Evolutionary conservation across 2,797 vertebrate species (phyloP), one percentile per base, ranked within the genome.

Genomic region (Fringilla coelebs): DNA sequence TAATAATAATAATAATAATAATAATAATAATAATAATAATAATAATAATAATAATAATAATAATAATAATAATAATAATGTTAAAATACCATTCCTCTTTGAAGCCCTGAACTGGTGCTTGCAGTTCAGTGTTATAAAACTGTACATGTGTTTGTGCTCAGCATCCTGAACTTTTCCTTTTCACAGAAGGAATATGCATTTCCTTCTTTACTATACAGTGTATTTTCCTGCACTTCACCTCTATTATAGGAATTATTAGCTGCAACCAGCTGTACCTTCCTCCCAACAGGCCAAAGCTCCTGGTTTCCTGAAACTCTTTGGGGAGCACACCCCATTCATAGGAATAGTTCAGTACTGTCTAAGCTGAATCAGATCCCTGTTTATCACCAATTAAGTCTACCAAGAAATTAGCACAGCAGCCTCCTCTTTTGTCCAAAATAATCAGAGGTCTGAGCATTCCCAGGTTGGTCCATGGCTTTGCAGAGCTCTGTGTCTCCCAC

Each of bases 401-500:
- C 38, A 81, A 79, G 32, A 79, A 72, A 72, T 57, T 4, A 71
- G 29, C 41, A 46, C 5, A 70, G 26, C n/a, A 90, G 15, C n/a
- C 22, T 49, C 14, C 38, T 62, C 32, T 41, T 41, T 85, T 41
- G n/a, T 22, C 49, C 7, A 8, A 88, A 91, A 78, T 7, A n/a
- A 51, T 21, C 62, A 48, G 48, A 52, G 52, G 14, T 36, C 60
- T 28, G 34, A 73, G 43, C 1, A 1, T 10, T 34, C 25, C 40
- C 79, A 45, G 7, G 0, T 11, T 66, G 4, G 4, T 3, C 36
- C 18, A 7, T 0, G 1, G 38, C 17, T 55, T 38, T 87, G 55
- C n/a, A 74, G 68, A 57, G 10, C 16, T 3, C 13, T 28, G 11
- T 32, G 10, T 51, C 32, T 79, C 40, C 61, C 31, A 4, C 5